Conservation (phyloP, 37 sponge, comb jelly and placozoan species). For the Agelas oroides region DNA sequence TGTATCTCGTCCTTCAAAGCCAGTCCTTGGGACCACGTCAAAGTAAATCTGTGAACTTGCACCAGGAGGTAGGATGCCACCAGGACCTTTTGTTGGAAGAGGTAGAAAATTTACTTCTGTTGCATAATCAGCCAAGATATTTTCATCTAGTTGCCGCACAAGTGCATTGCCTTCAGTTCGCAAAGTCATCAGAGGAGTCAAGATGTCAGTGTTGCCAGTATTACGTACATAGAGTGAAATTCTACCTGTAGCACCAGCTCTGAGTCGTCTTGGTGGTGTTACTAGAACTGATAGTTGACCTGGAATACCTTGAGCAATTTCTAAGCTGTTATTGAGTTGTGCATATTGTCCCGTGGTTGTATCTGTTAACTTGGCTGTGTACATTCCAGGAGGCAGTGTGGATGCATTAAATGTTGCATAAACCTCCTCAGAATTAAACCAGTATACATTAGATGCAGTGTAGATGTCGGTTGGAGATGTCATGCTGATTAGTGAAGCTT, state of each 20-base stretch:
- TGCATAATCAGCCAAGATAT: too few species aligned
- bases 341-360: neutral
- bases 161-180: too few species aligned
- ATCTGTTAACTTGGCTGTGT: neutral
- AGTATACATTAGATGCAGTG: neutral
- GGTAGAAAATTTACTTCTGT: neutral
- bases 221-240: neutral
- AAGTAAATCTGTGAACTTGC: neutral
- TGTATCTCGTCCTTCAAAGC: neutral
- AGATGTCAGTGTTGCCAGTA: conserved; percentile 24
- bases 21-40: neutral
- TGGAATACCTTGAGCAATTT: conserved; percentile 18
- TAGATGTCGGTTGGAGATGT: neutral
- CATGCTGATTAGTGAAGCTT: neutral
- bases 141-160: too few species aligned
- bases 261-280: neutral
- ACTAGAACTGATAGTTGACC: conserved; percentile 4
- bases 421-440: conserved; percentile 18
- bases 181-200: neutral
- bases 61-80: conserved; percentile 21
- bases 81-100: conserved; percentile 15
- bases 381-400: neutral
- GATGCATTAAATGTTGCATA: conserved; percentile 20
- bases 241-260: conserved; percentile 8
- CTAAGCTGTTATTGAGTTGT: neutral